These are phyloP conservation scores for Vidua macroura DNA, from an alignment of 2,113 vertebrate species.

Conservation along the genomic window DNA sequence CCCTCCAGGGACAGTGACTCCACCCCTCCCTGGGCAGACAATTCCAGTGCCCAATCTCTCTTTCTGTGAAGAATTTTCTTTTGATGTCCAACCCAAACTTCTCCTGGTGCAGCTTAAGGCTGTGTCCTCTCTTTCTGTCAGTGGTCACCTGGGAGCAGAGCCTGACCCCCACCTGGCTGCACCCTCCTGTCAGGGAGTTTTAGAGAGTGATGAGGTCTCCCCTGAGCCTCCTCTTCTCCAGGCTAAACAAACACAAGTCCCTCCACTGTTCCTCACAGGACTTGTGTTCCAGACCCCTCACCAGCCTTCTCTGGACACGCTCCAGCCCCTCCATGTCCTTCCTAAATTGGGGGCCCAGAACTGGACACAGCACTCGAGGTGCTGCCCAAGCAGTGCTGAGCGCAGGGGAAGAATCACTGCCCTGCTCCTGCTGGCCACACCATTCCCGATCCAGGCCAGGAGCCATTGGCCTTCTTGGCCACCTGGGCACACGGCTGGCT, in stretches of 20 bases:
- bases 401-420: not conserved
- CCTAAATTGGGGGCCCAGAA: too few species aligned
- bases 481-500: not conserved
- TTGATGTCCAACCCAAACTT: not conserved
- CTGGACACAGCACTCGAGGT: not conserved
- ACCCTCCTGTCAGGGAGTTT: fast-evolving
- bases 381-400: fast-evolving
- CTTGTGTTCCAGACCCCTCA: not conserved
- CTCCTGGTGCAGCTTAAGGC: not conserved
- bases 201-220: not conserved
- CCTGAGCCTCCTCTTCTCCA: not conserved
- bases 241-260: not conserved
- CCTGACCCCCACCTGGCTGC: fast-evolving
- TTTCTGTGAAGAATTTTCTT: not conserved
- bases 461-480: not conserved
- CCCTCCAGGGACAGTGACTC: not conserved
- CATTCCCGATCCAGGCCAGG: not conserved
- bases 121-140: not conserved
- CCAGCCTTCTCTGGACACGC: too few species aligned
- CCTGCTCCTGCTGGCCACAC: not conserved
- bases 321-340: too few species aligned
- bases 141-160: not conserved
- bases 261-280: fast-evolving
- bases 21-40: not conserved
- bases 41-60: not conserved